Conservation (phyloP, 2,888 invertebrate species). For the Elaeidobius kamerunicus region DNA sequence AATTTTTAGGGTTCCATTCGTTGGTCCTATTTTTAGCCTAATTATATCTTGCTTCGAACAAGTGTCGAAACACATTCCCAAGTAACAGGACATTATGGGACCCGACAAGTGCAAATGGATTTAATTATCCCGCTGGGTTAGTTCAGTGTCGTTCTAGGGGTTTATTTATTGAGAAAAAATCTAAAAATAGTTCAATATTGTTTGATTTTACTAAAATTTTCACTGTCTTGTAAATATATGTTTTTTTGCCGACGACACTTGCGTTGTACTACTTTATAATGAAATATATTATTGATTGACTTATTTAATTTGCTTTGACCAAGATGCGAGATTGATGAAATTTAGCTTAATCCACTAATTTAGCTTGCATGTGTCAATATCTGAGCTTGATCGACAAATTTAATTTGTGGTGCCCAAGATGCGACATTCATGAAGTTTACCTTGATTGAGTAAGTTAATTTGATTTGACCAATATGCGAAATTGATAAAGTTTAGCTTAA, state of each 20-base stretch:
- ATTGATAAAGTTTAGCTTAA: too few species aligned
- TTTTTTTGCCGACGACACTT: not conserved
- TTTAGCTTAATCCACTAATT: too few species aligned
- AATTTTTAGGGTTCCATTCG: not conserved
- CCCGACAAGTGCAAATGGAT: slow-evolving; percentile 16
- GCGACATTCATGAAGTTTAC: too few species aligned
- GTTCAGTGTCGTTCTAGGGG: slow-evolving; percentile 2
- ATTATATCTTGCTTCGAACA: slow-evolving; percentile 12
- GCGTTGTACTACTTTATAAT: not conserved
- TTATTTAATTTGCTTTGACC: not conserved
- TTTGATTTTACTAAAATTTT: not conserved
- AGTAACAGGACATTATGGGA: slow-evolving; percentile 14
- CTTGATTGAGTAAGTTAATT: too few species aligned
- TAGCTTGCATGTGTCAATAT: too few species aligned
- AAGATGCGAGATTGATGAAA: too few species aligned
- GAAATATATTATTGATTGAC: too few species aligned
- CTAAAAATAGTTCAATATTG: not conserved
- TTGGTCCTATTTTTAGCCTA: slow-evolving; percentile 11
- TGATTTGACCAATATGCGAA: too few species aligned
- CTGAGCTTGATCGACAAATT: too few species aligned
- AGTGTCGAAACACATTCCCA: slow-evolving; percentile 14
- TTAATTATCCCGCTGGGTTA: slow-evolving; percentile 8
- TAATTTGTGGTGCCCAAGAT: too few species aligned
- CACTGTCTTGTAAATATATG: not conserved
- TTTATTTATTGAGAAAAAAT: not conserved